These are phyloP conservation scores for Mystacornis crossleyi DNA, from an alignment of 2,113 vertebrate genomes.

Conservation along the genomic window DNA sequence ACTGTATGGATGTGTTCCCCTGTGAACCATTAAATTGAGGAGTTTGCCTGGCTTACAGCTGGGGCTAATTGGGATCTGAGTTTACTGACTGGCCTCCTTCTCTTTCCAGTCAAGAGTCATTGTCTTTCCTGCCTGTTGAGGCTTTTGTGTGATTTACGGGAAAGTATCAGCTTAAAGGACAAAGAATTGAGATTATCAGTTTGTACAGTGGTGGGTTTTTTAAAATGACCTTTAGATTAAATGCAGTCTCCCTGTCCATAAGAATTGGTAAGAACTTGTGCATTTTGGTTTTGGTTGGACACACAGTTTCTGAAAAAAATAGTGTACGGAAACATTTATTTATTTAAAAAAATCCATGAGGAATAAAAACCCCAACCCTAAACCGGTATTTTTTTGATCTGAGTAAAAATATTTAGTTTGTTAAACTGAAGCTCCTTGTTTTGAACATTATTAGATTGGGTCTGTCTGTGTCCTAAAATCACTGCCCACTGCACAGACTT, in stretches of 20 bases:
- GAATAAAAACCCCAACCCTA: background rate
- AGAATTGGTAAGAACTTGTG: background rate
- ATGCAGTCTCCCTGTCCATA: background rate
- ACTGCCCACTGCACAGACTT: background rate
- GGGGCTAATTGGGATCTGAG: conserved; percentile 47
- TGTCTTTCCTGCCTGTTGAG: conserved; percentile 31
- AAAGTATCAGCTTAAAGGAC: background rate
- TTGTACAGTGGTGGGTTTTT: background rate
- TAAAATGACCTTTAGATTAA: background rate
- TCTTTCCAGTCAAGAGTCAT: conserved; percentile 31
- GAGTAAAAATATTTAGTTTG: background rate
- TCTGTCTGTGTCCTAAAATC: background rate
- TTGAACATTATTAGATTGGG: background rate
- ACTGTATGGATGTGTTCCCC: background rate
- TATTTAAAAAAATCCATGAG: background rate
- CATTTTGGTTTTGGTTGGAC: background rate
- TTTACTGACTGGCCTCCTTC: conserved; percentile 22
- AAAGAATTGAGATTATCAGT: background rate
- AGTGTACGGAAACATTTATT: background rate
- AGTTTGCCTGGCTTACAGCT: conserved; percentile 51
- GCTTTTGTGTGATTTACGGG: background rate
- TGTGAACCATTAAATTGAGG: conserved; percentile 42
- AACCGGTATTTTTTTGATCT: background rate
- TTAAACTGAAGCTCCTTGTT: background rate
- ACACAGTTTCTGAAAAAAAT: background rate